A percentile compares a stretch with the other conserved stretches of the same genome.
Conservation (phyloP, 2,888 invertebrate species). For the Poecilobothrus nobilitatus region DNA sequence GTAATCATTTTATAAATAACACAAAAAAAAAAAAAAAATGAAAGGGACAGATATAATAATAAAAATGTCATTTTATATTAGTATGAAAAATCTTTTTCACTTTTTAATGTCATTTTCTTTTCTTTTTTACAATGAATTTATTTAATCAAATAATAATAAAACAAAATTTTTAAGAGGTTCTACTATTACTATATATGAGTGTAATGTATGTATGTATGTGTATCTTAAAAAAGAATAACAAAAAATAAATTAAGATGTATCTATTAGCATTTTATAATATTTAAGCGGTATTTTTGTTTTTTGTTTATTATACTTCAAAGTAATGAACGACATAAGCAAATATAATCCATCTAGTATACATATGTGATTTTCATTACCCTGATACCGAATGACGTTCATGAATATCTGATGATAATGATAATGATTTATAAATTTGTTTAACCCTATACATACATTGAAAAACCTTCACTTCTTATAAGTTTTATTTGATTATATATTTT, state of each 20-base stretch:
- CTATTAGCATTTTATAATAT: background rate
- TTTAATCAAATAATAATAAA: conserved; percentile 1
- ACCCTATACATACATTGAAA: no score
- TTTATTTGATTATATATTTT: no score
- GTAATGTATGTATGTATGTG: background rate
- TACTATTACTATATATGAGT: no score
- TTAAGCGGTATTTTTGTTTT: background rate
- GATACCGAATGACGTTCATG: no score
- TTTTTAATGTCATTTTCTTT: background rate
- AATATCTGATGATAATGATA: no score
- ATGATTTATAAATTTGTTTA: no score
- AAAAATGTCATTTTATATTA: background rate
- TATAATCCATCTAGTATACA: background rate
- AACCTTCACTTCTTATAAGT: no score
- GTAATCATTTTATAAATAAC: background rate
- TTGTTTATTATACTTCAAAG: conserved; percentile 1
- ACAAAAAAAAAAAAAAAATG: no score
- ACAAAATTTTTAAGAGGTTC: background rate
- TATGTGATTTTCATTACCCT: no score
- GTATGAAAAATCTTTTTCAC: background rate
- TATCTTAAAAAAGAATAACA: background rate
- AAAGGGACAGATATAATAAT: background rate
- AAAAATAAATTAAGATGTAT: background rate
- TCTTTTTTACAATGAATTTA: background rate
- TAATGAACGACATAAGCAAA: background rate